A percentile compares a stretch with the other conserved stretches of the same genome.
Conservation (phyloP, 1,140 invertebrate species). For the Chymomyza costata region DNA sequence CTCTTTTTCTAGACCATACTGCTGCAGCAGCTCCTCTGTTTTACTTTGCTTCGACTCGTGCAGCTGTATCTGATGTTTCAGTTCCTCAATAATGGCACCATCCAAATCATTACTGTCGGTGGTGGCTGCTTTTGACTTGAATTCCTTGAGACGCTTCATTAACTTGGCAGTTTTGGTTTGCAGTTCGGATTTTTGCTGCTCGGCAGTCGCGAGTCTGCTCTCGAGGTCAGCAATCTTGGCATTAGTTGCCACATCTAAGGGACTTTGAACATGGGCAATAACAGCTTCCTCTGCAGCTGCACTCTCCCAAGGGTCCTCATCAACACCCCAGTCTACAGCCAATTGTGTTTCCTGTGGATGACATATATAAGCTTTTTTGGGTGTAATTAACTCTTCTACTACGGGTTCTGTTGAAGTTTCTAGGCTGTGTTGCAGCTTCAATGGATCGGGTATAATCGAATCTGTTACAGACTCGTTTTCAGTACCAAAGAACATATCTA, state of each 20-base stretch:
- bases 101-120: slow-evolving; percentile 79
- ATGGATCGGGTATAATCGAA: neutral
- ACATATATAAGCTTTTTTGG: slow-evolving; percentile 78
- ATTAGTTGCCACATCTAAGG: slow-evolving; percentile 54
- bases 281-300: slow-evolving; percentile 13
- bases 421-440: slow-evolving; percentile 45
- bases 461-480: slow-evolving; percentile 5
- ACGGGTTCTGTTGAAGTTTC: slow-evolving; percentile 62
- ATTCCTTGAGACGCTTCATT: slow-evolving; percentile 86
- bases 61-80: slow-evolving; percentile 80
- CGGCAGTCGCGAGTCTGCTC: slow-evolving; percentile 75
- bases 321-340: slow-evolving; percentile 77
- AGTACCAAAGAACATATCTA: slow-evolving; percentile 63
- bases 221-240: slow-evolving; percentile 76
- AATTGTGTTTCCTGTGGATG: slow-evolving; percentile 38
- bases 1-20: slow-evolving; percentile 81
- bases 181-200: slow-evolving; percentile 78
- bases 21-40: slow-evolving; percentile 77
- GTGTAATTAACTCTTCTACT: slow-evolving; percentile 76
- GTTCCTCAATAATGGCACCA: slow-evolving; percentile 84
- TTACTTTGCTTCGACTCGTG: slow-evolving; percentile 82
- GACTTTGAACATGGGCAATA: neutral
- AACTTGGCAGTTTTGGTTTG: slow-evolving; percentile 83
- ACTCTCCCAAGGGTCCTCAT: slow-evolving; percentile 74
- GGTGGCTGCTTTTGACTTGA: slow-evolving; percentile 77